Conservation (phyloP, 1,140 invertebrate genomes). For the Proales similis region DNA sequence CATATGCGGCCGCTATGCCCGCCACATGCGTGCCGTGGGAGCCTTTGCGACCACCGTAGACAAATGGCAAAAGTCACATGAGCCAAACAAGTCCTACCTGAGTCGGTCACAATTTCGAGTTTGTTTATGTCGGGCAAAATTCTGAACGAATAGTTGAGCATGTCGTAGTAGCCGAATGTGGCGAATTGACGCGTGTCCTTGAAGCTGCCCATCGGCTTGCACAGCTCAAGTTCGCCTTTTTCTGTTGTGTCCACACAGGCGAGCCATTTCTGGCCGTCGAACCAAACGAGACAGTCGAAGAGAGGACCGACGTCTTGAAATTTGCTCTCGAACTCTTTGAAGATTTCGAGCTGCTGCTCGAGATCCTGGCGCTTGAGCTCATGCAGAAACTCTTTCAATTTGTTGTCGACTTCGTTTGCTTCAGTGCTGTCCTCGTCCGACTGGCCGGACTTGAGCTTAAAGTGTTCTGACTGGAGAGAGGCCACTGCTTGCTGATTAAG, state of each 20-base stretch:
- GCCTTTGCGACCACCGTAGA: constrained; percentile 58
- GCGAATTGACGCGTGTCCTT: constrained; percentile 69
- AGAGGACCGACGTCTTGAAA: constrained; percentile 75
- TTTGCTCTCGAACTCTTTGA: constrained; percentile 76
- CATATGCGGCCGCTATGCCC: constrained; percentile 83
- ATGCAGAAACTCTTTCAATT: too few relatives aligned
- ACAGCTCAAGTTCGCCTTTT: constrained; percentile 67
- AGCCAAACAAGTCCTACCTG: constrained; percentile 64
- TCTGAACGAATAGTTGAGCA: constrained; percentile 82
- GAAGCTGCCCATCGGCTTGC: constrained; percentile 75
- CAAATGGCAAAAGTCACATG: background rate
- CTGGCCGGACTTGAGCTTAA: constrained; percentile 65
- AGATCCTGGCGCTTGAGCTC: constrained; percentile 79
- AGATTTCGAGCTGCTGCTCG: constrained; percentile 72
- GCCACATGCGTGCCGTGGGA: constrained; percentile 94
- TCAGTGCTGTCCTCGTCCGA: too few relatives aligned
- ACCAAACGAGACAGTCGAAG: constrained; percentile 85
- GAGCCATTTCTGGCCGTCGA: constrained; percentile 72
- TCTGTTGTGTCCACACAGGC: constrained; percentile 80
- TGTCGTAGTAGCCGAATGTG: constrained; percentile 64
- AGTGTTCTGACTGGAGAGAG: background rate
- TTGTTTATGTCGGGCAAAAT: constrained; percentile 83
- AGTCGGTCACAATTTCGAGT: constrained; percentile 83
- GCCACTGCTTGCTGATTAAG: background rate
- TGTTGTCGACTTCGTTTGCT: too few relatives aligned